phyloP scores from a whole-genome alignment of 2,888 invertebrate species.

The Caenorhabditis angaria region DNA sequence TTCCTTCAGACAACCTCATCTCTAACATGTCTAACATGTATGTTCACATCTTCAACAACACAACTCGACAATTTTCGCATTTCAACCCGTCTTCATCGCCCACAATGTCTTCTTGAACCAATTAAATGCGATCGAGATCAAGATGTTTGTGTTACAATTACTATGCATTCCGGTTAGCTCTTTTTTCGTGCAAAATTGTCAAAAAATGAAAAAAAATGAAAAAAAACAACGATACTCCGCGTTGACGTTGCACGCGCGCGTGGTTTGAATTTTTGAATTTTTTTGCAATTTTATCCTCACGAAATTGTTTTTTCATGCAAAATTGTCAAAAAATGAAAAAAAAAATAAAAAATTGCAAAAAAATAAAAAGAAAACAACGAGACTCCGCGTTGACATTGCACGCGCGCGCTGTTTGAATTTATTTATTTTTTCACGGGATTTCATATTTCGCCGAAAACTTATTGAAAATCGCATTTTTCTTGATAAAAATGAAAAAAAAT shows the following conservation, averaged over 20 bases:
- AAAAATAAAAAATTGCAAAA: too few relatives aligned
- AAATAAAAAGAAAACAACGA: too few relatives aligned
- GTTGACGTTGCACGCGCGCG: too few relatives aligned
- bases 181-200: neutral
- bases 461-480: too few relatives aligned
- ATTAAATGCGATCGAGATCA: slow-evolving; percentile 66
- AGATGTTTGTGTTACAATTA: slow-evolving; percentile 68
- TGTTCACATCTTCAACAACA: slow-evolving; percentile 59
- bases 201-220: neutral
- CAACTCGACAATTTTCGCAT: slow-evolving; percentile 68
- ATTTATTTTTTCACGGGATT: too few relatives aligned
- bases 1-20: slow-evolving; percentile 20
- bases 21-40: slow-evolving; percentile 56
- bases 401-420: too few relatives aligned
- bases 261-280: neutral
- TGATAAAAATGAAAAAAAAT: too few relatives aligned
- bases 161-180: slow-evolving; percentile 62
- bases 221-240: neutral
- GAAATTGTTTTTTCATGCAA: too few relatives aligned
- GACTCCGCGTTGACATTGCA: too few relatives aligned
- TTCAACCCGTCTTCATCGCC: slow-evolving; percentile 57
- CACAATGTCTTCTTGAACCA: slow-evolving; percentile 65
- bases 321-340: too few relatives aligned
- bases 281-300: too few relatives aligned
- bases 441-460: too few relatives aligned